Percentiles rank a stretch among this genome's conserved stretches.
phyloP scores from a whole-genome alignment of 92 coral and sea anemone species.

The Palythoa heliodiscus region DNA sequence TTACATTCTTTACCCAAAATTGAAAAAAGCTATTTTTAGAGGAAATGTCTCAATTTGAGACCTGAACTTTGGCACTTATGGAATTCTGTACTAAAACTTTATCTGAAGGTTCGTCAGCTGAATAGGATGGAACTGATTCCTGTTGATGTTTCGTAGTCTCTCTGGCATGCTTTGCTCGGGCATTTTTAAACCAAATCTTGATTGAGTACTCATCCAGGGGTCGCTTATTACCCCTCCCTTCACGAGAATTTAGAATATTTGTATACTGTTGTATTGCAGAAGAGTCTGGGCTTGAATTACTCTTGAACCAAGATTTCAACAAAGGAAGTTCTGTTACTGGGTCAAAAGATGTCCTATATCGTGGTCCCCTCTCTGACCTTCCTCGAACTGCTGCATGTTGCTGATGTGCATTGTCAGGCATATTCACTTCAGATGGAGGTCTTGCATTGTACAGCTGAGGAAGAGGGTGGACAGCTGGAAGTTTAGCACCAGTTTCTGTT shows the following conservation, averaged over 20 bases:
- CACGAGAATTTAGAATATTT: conserved; percentile 44
- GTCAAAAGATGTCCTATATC: conserved; percentile 57
- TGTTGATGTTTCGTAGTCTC: not conserved
- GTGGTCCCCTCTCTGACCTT: conserved; percentile 20
- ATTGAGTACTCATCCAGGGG: conserved; percentile 62
- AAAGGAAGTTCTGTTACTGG: conserved; percentile 51
- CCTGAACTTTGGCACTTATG: not conserved
- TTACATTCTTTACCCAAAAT: not conserved
- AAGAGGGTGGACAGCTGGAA: not conserved
- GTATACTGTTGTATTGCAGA: conserved; percentile 44
- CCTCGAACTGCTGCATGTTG: conserved; percentile 1
- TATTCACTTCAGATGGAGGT: not conserved
- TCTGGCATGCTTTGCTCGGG: conserved; percentile 51
- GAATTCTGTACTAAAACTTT: not conserved
- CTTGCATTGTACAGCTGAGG: conserved; percentile 14
- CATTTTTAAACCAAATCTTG: conserved; percentile 69
- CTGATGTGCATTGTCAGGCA: not conserved
- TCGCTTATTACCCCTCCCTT: conserved; percentile 27
- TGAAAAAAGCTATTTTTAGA: not conserved
- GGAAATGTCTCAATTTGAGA: not conserved
- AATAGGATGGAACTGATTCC: not conserved
- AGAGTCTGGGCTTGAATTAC: conserved; percentile 46
- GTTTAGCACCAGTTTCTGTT: conserved; percentile 4
- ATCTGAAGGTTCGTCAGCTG: not conserved
- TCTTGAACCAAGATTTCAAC: conserved; percentile 60